phyloP scores from a whole-genome alignment of 2,113 vertebrate genomes.

The Ahaetulla prasina region DNA sequence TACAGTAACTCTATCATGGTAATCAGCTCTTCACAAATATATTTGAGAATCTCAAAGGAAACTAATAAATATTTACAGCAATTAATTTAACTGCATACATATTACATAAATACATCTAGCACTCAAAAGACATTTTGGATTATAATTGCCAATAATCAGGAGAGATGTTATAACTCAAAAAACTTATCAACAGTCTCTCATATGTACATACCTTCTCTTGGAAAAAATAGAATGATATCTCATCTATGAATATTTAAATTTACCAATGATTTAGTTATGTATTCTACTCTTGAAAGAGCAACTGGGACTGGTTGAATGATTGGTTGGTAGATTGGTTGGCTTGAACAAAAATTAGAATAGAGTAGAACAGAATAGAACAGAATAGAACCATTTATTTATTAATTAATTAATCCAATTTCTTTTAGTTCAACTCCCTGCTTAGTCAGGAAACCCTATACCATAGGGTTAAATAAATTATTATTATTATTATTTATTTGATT shows the following conservation, averaged over 20 bases:
- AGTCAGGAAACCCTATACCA: too few species aligned
- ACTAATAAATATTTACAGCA: conserved; percentile 7
- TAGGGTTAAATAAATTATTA: too few species aligned
- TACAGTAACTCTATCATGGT: background rate
- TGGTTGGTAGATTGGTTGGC: background rate
- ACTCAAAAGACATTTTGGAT: background rate
- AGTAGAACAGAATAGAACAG: too few species aligned
- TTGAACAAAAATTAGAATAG: background rate
- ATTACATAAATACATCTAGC: conserved; percentile 7
- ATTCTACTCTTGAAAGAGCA: background rate
- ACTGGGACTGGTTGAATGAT: background rate
- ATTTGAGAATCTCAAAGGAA: conserved; percentile 38
- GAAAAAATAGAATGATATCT: conserved; percentile 35
- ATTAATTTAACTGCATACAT: conserved; percentile 48
- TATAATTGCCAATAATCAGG: background rate
- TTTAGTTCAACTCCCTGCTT: too few species aligned
- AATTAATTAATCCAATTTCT: too few species aligned
- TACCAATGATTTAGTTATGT: background rate
- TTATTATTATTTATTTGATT: too few species aligned
- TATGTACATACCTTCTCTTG: conserved; percentile 24
- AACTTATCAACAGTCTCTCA: background rate
- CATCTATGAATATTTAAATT: conserved; percentile 40
- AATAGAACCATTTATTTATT: too few species aligned
- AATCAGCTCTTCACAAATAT: background rate
- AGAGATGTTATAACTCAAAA: background rate